Percentiles rank a stretch among this genome's conserved stretches.
These are phyloP conservation scores for human (Homo sapiens) DNA, from an alignment of 2,113 vertebrate species.

Conservation along the genomic window GRCh38 chr20:21921501-21922000, in stretches of 20 bases:
- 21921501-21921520: not conserved
- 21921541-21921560: slow-evolving; percentile 61
- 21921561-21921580: not conserved
- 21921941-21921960: not conserved
- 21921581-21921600: slow-evolving; percentile 6
- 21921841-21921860: not conserved
- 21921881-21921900: slow-evolving; percentile 11
- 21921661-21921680: slow-evolving; percentile 46
- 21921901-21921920: not conserved
- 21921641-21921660: slow-evolving; percentile 69
- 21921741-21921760: slow-evolving; percentile 54
- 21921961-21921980: slow-evolving; percentile 26
- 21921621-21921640: slow-evolving; percentile 69
- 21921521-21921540: slow-evolving; percentile 38
- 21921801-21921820: slow-evolving; percentile 51
- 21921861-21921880: slow-evolving; percentile 26
- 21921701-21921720: slow-evolving; percentile 43
- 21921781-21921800: not conserved
- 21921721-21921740: slow-evolving; percentile 43
- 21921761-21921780: slow-evolving; percentile 53
- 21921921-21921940: not conserved
- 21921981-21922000: not conserved
- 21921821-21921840: not conserved
- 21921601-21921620: slow-evolving; percentile 50
- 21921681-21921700: slow-evolving; percentile 70